These are phyloP conservation scores for Redunca redunca DNA, from an alignment of 2,113 vertebrate genomes.

Conservation along the genomic window DNA sequence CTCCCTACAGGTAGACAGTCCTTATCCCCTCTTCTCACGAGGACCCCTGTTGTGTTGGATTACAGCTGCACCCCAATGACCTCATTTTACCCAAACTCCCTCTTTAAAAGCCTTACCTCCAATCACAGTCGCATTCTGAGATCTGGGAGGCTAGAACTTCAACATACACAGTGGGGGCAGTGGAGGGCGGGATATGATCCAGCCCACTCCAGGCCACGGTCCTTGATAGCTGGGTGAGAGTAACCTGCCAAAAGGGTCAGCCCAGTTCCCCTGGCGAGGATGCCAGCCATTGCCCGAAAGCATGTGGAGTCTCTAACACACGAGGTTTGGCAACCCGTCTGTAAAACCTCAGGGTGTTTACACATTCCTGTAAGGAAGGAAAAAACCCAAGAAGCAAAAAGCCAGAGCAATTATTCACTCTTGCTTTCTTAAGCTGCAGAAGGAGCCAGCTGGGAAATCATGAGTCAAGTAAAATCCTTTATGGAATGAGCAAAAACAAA, in stretches of 20 bases:
- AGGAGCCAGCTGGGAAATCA: constrained; percentile 6
- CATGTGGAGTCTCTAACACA: background rate
- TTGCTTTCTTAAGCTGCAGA: background rate
- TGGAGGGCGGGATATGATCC: background rate
- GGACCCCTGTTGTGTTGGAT: background rate
- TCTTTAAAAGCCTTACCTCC: background rate
- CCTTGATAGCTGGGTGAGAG: fast-evolving
- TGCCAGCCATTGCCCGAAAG: background rate
- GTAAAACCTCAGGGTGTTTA: constrained; percentile 10
- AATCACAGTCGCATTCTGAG: background rate
- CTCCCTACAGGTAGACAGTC: fast-evolving
- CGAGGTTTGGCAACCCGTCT: background rate
- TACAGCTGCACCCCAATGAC: background rate
- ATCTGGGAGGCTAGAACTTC: background rate
- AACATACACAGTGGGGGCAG: fast-evolving
- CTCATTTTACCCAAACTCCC: background rate
- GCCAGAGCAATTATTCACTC: background rate
- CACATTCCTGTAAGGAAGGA: constrained; percentile 15
- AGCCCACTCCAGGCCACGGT: background rate
- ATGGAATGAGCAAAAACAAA: constrained; percentile 23
- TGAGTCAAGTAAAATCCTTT: constrained; percentile 24
- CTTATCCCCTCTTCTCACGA: background rate
- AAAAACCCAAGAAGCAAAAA: background rate
- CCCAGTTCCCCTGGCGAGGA: background rate
- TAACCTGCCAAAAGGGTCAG: background rate